Evolutionary conservation across 2,888 invertebrate genomes (phyloP), one percentile per base, ranked within the genome.

Genomic region (Drosophila suboccidentalis): DNA sequence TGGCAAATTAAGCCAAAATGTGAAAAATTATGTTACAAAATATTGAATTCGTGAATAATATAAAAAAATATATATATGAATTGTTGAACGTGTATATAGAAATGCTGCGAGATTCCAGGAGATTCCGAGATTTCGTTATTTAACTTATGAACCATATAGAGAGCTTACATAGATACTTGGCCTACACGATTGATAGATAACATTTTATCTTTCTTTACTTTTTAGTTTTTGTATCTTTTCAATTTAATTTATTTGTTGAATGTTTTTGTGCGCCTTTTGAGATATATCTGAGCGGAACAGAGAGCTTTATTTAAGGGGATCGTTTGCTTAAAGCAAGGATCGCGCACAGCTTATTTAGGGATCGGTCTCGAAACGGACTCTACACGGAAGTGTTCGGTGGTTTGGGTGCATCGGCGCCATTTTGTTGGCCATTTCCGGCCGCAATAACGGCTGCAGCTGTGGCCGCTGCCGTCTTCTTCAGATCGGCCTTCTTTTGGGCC

Each of bases 381-480:
- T 91, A 92, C 71, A 93, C 91, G 51, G 92, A 91, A 36, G 93
- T 93, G 73, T 93, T 93, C 36, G 93, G 92, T 8, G 93, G 92
- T 78, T 93, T 93, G 43, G 91, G 84, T 85, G 71, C 85, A 85
- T 65, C 91, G 82, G 76, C 77, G 75, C 87, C 90, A 32, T 87
- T 70, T 19, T 79, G 70, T 26, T 82, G 86, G 51, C 74, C 82
- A 67, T 85, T 85, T 68, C 75, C 89, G 80, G 74, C 91, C 78
- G 87, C 91, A 78, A 78, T 85, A 9, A 82, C 83, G 0, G 89
- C 90, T 6, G 87, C 85, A 4, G 87, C 90, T 15, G 80, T 90
- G 66, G 76, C 91, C 47, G 82, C 82, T 9, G 87, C 89, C 26
- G 69, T 90, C 43, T 90, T 91, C 83, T 92, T 92, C 0, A 92